Base-by-base conservation (phyloP, 2,113 vertebrate species). In the Heterotilapia buettikoferi region DNA sequence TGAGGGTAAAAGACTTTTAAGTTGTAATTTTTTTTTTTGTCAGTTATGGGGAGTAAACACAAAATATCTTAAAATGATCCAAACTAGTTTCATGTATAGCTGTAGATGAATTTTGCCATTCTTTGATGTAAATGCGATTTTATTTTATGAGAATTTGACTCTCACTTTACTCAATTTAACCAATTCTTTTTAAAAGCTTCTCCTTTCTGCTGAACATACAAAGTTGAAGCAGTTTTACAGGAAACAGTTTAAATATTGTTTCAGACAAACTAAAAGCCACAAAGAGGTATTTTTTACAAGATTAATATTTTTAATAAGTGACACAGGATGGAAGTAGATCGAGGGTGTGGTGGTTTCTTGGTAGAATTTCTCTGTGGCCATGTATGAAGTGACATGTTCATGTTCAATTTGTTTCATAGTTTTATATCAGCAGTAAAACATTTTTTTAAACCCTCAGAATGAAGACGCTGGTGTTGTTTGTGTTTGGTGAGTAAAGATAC, bases 161-260 rank as follows among this genome's bases (percentile, higher is more conserved):
- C 26, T 61, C 29, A 6, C 57, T 19, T 61, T 10, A 61, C 29
- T 68, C 54, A 57, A 3, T 29, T 57, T 14, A n/a, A 3, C 5
- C 9, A 9, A 9, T 24, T 24, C 10, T 38, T 43, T 29, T 29
- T 52, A 0, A 14, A 86, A n/a, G 52, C 2, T 1, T 13, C 7
- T 71, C 38, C 6, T 79, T 85, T 89, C 31, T 36, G 38, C 83
- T 18, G 26, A 14, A 19, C 0, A 16, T 19, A n/a, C 7, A 2
- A 9, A 26, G 45, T 7, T 78, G 8, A 6, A 45, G 13, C 11
- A 4, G 26, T 3, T 19, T 4, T 14, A 0, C 0, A 79, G 6
- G 31, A 87, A 66, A n/a, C 12, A 9, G 10, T 21, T 82, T 19
- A 9, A 61, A 13, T 3, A 11, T 56, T 38, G 18, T 38, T 47